phyloP scores from a whole-genome alignment of 2,797 vertebrate species.

The Aulostomus chinensis region DNA sequence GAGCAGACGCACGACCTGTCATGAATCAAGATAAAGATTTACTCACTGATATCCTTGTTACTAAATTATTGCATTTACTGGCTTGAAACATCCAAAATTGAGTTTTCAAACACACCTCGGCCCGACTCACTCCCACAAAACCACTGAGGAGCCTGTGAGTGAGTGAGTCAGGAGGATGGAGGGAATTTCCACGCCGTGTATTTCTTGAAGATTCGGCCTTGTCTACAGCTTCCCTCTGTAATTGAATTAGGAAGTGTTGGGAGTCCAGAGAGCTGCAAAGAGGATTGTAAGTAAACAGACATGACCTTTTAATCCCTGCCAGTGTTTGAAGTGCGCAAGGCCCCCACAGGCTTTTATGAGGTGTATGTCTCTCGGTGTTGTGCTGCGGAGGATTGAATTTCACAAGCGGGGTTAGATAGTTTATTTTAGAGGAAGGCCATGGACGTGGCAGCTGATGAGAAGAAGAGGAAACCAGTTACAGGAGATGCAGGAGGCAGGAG shows the following conservation, averaged over 20 bases:
- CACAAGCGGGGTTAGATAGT: conserved; percentile 63
- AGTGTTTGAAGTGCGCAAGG: conserved; percentile 67
- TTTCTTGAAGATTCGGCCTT: conserved; percentile 50
- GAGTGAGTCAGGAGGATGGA: conserved; percentile 31
- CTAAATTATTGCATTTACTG: conserved; percentile 17
- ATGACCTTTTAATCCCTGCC: conserved; percentile 67
- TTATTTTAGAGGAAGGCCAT: conserved; percentile 64
- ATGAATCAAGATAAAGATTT: conserved; percentile 27
- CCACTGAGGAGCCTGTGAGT: conserved; percentile 33
- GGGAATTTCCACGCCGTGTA: conserved; percentile 56
- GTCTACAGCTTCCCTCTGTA: conserved; percentile 56
- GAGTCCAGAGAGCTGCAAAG: conserved; percentile 71
- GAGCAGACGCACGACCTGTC: not conserved
- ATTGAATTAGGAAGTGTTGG: conserved; percentile 78
- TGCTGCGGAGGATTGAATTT: conserved; percentile 63
- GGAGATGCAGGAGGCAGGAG: conserved; percentile 20
- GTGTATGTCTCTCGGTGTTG: conserved; percentile 64
- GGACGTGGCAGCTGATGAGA: conserved; percentile 53
- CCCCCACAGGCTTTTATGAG: conserved; percentile 65
- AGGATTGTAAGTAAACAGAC: conserved; percentile 76
- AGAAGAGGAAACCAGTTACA: conserved; percentile 40
- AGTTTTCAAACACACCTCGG: conserved; percentile 11
- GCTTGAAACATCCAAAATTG: conserved; percentile 13
- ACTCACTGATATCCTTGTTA: conserved; percentile 20
- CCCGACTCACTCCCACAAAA: conserved; percentile 32